Conservation (phyloP, 2,113 vertebrate genomes). For the Chlamydotis undulata region DNA sequence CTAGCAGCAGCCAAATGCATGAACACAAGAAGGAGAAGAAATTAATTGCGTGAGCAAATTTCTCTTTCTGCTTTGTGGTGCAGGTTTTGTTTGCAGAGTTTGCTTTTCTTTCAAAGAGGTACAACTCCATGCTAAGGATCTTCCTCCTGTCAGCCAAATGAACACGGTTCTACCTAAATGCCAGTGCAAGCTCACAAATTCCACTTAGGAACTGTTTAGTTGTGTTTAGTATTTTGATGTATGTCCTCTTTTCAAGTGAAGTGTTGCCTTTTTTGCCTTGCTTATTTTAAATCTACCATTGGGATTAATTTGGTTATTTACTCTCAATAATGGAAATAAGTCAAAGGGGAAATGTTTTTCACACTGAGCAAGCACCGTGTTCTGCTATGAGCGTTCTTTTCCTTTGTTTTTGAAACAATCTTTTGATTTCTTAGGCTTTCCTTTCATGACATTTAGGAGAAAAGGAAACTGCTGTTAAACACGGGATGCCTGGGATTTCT, state of each 20-base stretch:
- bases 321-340: constrained; percentile 45
- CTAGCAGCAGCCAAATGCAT: neutral
- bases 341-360: constrained; percentile 62
- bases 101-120: neutral
- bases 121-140: neutral
- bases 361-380: neutral
- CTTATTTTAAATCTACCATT: constrained; percentile 10
- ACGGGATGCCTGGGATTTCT: constrained; percentile 57
- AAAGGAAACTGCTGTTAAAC: constrained; percentile 56
- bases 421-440: constrained; percentile 59
- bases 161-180: neutral
- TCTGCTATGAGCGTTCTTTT: constrained; percentile 44
- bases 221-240: neutral
- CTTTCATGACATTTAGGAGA: constrained; percentile 55
- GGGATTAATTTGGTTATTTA: constrained; percentile 47
- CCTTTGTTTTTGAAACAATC: constrained; percentile 61
- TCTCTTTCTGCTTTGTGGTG: neutral
- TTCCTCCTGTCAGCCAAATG: neutral
- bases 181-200: neutral
- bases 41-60: neutral
- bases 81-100: neutral
- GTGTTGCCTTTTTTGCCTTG: constrained; percentile 31
- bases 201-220: neutral
- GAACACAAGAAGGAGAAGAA: neutral
- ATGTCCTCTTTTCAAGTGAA: neutral